A percentile compares a stretch with the other conserved stretches of the same genome.
Conservation (phyloP, 2,797 vertebrate species). For the Helostoma temminkii region DNA sequence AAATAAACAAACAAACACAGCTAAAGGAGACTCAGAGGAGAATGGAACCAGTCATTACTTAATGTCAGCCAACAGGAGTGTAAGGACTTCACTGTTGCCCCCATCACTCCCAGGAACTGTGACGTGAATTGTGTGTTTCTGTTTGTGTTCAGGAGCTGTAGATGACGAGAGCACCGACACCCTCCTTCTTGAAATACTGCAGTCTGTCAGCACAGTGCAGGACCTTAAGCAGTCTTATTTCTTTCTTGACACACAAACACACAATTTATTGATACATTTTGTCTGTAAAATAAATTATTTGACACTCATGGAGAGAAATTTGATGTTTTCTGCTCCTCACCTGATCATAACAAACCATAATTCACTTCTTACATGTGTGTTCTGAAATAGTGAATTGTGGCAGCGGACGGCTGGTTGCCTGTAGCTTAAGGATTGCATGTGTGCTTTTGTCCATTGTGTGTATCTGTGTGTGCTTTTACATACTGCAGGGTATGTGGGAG, state of each 20-base stretch:
- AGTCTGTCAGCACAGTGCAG: constrained; percentile 29
- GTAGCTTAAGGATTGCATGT: constrained; percentile 20
- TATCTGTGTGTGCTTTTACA: constrained; percentile 45
- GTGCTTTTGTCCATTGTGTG: constrained; percentile 50
- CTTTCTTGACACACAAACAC: not conserved
- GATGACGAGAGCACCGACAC: constrained; percentile 47
- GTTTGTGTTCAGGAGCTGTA: constrained; percentile 40
- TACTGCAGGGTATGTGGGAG: constrained; percentile 56
- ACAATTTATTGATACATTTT: constrained; percentile 1
- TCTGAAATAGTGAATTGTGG: constrained; percentile 19
- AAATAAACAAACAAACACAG: constrained; percentile 19
- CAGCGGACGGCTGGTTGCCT: constrained; percentile 14
- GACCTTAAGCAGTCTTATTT: constrained; percentile 12
- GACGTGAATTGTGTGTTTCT: constrained; percentile 34
- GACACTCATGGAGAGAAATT: not conserved
- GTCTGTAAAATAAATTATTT: constrained; percentile 9
- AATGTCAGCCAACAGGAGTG: constrained; percentile 57
- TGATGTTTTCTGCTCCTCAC: constrained; percentile 14
- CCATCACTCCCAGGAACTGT: constrained; percentile 44
- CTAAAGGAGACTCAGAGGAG: constrained; percentile 45
- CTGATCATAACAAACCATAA: constrained; percentile 1
- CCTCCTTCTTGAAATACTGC: constrained; percentile 55
- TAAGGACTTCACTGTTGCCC: constrained; percentile 25
- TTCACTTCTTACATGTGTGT: constrained; percentile 13
- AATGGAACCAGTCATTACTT: constrained; percentile 57